Evolutionary conservation across 2,888 invertebrate species (phyloP).

Genomic region (Cryptocephalus moraei): DNA sequence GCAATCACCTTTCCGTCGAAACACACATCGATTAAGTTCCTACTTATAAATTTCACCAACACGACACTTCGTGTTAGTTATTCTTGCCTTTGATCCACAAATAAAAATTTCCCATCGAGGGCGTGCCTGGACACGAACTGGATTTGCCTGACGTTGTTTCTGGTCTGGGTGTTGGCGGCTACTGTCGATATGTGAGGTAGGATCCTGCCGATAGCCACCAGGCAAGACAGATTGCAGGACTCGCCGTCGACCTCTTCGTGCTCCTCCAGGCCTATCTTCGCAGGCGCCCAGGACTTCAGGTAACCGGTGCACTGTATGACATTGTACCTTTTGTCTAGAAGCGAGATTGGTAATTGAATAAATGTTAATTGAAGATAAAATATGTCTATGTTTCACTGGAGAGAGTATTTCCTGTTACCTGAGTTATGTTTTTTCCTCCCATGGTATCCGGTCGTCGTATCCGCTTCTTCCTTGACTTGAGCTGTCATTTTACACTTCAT

Average conservation of each 20-base stretch:
- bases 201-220: conserved; percentile 78
- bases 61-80: too few species aligned
- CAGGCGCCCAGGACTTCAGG: conserved; percentile 82
- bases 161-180: conserved; percentile 27
- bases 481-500: conserved; percentile 68
- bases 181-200: conserved; percentile 50
- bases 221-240: conserved; percentile 66
- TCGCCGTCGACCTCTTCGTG: conserved; percentile 52
- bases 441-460: conserved; percentile 49
- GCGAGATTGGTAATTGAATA: background rate
- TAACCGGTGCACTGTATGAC: conserved; percentile 91
- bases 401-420: conserved; percentile 30
- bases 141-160: conserved; percentile 48
- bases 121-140: conserved; percentile 79
- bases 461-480: conserved; percentile 66
- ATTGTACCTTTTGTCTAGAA: conserved; percentile 69
- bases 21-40: too few species aligned
- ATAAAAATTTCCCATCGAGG: conserved; percentile 84
- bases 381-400: too few species aligned
- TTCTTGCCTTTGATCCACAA: conserved; percentile 77
- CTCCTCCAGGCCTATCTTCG: conserved; percentile 62
- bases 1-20: too few species aligned
- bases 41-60: too few species aligned
- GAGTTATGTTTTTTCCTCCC: conserved; percentile 54
- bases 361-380: too few species aligned